A percentile compares a stretch with the other conserved stretches of the same genome.
These are phyloP conservation scores for Etheostoma cragini DNA, from an alignment of 2,113 vertebrate genomes.

Conservation along the genomic window DNA sequence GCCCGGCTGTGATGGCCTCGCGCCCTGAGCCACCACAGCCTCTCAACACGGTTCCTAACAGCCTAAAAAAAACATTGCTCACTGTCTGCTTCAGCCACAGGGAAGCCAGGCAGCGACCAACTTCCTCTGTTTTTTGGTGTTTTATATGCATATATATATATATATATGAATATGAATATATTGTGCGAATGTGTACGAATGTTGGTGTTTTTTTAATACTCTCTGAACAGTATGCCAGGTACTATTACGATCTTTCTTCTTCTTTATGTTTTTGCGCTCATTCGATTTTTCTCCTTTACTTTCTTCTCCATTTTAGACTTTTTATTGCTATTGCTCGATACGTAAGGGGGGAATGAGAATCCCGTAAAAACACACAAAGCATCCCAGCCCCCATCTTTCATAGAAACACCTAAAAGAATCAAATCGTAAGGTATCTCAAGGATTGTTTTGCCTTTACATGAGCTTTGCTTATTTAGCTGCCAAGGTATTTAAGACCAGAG, in stretches of 20 bases:
- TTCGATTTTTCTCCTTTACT: constrained; percentile 55
- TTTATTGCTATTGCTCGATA: constrained; percentile 70
- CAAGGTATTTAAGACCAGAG: constrained; percentile 30
- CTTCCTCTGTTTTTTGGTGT: constrained; percentile 82
- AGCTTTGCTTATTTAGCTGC: constrained; percentile 34
- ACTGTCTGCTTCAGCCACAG: constrained; percentile 79
- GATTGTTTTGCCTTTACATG: constrained; percentile 55
- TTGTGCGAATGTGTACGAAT: constrained; percentile 85
- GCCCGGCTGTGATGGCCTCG: constrained; percentile 76
- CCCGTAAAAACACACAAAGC: constrained; percentile 36
- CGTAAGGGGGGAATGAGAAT: constrained; percentile 46
- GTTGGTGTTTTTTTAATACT: constrained; percentile 82
- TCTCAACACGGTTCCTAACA: constrained; percentile 83
- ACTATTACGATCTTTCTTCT: constrained; percentile 67
- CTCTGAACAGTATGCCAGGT: constrained; percentile 80
- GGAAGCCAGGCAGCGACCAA: constrained; percentile 78
- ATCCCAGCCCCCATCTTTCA: constrained; percentile 4
- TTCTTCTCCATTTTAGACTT: constrained; percentile 69
- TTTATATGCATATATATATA: constrained; percentile 83
- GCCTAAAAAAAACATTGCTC: constrained; percentile 68
- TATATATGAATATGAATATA: constrained; percentile 84
- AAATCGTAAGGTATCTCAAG: constrained; percentile 46
- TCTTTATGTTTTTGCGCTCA: constrained; percentile 48
- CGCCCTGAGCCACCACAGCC: constrained; percentile 85
- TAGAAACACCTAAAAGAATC: constrained; percentile 17